A percentile compares a stretch with the other conserved stretches of the same genome.
phyloP scores from a whole-genome alignment of 2,888 invertebrate species.

The Timema podura region DNA sequence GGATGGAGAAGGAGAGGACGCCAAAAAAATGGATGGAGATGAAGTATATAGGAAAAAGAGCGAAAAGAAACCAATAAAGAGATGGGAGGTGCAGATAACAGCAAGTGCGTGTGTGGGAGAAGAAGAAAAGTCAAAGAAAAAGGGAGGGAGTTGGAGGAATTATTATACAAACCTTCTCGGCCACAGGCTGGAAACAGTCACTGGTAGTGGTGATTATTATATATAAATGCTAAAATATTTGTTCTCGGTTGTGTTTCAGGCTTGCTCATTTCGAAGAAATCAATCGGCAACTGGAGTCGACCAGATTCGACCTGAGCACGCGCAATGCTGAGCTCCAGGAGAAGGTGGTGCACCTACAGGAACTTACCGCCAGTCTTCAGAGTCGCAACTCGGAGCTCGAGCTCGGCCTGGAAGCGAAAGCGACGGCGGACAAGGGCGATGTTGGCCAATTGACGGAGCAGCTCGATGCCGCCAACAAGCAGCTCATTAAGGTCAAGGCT shows the following conservation, averaged over 20 bases:
- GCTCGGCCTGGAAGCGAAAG: neutral
- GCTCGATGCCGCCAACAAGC: slow-evolving; percentile 70
- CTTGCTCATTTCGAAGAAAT: slow-evolving; percentile 36
- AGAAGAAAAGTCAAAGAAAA: too few species aligned
- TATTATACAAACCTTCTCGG: too few species aligned
- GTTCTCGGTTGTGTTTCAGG: slow-evolving; percentile 20
- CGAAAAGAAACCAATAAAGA: too few species aligned
- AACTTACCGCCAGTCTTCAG: slow-evolving; percentile 51
- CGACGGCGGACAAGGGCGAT: slow-evolving; percentile 39
- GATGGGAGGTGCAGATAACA: too few species aligned
- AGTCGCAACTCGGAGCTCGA: neutral
- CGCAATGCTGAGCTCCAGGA: slow-evolving; percentile 40
- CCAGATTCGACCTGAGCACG: slow-evolving; percentile 39
- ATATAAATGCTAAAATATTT: neutral
- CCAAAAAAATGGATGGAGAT: too few species aligned
- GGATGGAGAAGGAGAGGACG: too few species aligned
- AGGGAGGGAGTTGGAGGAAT: too few species aligned
- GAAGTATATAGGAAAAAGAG: too few species aligned
- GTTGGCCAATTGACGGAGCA: slow-evolving; percentile 60
- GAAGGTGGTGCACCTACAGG: slow-evolving; percentile 40
- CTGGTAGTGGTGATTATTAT: too few species aligned
- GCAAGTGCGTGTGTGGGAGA: too few species aligned
- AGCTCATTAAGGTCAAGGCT: slow-evolving; percentile 70
- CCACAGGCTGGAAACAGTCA: too few species aligned
- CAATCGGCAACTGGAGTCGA: slow-evolving; percentile 35